A percentile compares a stretch with the other conserved stretches of the same genome.
Evolutionary conservation across 2,113 vertebrate species (phyloP).

Genomic region (Hydropotes inermis): DNA sequence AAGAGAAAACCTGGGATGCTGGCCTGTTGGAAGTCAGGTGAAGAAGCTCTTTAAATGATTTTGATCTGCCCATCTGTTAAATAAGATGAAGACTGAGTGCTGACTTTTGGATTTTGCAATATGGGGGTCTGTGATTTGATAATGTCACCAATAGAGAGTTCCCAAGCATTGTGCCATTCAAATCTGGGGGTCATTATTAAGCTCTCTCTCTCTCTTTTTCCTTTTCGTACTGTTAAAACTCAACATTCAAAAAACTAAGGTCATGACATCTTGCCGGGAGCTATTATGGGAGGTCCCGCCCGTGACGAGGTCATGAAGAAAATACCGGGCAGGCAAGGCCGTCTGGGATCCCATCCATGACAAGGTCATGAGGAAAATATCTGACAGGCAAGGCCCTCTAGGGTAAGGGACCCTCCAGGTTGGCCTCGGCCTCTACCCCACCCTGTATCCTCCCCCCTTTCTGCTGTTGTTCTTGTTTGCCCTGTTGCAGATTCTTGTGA

Average conservation of each 20-base stretch:
- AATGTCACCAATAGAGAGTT: not conserved
- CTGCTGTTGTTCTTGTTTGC: too few species aligned
- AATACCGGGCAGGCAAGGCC: too few species aligned
- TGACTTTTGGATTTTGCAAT: not conserved
- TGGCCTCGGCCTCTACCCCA: too few species aligned
- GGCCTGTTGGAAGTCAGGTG: not conserved
- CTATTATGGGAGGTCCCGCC: too few species aligned
- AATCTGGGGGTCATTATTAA: not conserved
- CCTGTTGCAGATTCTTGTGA: too few species aligned
- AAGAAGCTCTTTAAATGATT: not conserved
- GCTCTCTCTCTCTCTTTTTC: not conserved
- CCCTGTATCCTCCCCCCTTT: too few species aligned
- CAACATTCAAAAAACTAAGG: not conserved
- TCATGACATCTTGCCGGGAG: not conserved
- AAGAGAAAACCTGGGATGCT: not conserved
- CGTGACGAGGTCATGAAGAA: too few species aligned
- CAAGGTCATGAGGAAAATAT: too few species aligned
- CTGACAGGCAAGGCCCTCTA: too few species aligned
- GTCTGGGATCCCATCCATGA: too few species aligned
- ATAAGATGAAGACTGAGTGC: not conserved
- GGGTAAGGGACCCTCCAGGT: too few species aligned
- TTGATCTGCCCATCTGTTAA: not conserved
- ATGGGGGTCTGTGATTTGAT: not conserved
- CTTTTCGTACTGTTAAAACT: not conserved
- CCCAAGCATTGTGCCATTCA: not conserved